A percentile compares a stretch with the other conserved stretches of the same genome.
These are phyloP conservation scores for Caracal caracal DNA, from an alignment of 2,113 vertebrate genomes.

Conservation along the genomic window DNA sequence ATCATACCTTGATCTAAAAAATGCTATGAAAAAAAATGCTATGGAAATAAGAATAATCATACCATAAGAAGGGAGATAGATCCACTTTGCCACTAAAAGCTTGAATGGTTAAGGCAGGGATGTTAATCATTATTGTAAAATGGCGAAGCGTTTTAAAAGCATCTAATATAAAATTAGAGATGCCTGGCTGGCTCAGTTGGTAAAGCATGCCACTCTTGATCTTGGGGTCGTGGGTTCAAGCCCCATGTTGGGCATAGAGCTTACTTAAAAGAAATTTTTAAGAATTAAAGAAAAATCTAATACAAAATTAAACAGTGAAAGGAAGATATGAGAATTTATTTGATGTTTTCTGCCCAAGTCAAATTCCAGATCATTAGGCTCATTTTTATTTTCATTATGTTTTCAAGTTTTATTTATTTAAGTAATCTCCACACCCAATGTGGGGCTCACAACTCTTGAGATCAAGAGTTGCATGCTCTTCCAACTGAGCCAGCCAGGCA, in stretches of 20 bases:
- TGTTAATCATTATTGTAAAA: background rate
- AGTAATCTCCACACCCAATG: too few species aligned
- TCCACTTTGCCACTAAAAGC: background rate
- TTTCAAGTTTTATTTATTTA: too few species aligned
- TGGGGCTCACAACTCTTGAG: too few species aligned
- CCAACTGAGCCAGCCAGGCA: too few species aligned
- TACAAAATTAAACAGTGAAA: background rate
- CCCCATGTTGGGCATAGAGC: background rate
- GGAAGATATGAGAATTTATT: background rate
- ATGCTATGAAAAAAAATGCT: too few species aligned
- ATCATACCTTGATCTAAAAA: background rate
- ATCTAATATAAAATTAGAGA: background rate
- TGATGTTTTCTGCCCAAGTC: background rate
- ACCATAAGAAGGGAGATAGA: background rate
- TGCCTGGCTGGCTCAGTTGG: background rate
- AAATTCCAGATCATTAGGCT: background rate
- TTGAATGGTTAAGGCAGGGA: background rate
- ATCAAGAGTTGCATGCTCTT: too few species aligned
- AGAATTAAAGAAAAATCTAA: background rate
- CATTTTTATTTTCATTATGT: background rate
- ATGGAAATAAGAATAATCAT: slow-evolving; percentile 9
- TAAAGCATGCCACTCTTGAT: background rate
- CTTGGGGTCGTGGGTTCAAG: background rate
- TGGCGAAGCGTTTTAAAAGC: background rate
- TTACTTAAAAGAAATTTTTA: background rate